These are phyloP conservation scores for Eupsilia transversa DNA, from an alignment of 2,888 invertebrate species.

Conservation along the genomic window DNA sequence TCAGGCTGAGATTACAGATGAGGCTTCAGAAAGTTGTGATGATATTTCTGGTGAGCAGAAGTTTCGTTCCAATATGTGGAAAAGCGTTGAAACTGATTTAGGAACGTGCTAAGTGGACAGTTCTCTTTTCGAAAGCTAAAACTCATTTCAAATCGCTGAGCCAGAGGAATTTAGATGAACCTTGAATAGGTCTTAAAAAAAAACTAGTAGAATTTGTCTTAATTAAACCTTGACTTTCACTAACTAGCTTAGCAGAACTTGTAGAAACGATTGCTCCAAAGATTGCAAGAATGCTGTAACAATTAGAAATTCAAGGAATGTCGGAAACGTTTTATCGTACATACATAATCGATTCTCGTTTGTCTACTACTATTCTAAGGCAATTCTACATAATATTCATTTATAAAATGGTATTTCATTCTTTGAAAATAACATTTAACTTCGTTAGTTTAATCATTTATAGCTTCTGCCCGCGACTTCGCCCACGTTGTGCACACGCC, in stretches of 20 bases:
- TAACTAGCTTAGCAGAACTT: conserved; percentile 5
- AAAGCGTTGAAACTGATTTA: background rate
- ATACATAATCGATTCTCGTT: conserved; percentile 46
- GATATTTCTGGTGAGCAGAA: background rate
- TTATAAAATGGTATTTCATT: conserved; percentile 6
- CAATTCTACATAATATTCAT: conserved; percentile 5
- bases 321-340: conserved; percentile 49
- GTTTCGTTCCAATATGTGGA: background rate
- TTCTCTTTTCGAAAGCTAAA: background rate
- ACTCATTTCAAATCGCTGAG: background rate
- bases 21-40: background rate
- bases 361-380: conserved; percentile 13
- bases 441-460: background rate
- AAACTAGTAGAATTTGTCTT: conserved; percentile 15
- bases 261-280: conserved; percentile 18
- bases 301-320: conserved; percentile 70
- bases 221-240: conserved; percentile 36
- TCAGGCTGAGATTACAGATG: background rate
- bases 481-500: no score
- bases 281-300: conserved; percentile 45
- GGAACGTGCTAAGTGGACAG: background rate
- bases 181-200: background rate
- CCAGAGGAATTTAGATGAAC: background rate
- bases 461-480: no score
- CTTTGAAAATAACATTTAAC: background rate